These are phyloP conservation scores for Odontamblyopus rebecca DNA, from an alignment of 2,797 vertebrate species.

Conservation along the genomic window DNA sequence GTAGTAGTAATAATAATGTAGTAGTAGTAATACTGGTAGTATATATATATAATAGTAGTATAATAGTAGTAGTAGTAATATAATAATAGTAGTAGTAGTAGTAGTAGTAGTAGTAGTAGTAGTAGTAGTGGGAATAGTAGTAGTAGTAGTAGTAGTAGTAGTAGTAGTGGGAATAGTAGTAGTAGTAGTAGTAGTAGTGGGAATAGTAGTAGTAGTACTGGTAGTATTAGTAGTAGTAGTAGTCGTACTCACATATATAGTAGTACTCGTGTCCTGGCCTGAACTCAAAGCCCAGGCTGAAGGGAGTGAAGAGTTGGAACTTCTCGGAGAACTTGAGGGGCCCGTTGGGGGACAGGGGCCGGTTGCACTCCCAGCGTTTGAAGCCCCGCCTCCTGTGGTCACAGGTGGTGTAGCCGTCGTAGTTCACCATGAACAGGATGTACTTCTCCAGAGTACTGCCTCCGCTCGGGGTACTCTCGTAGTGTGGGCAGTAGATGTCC, in stretches of 20 bases:
- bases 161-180: no score
- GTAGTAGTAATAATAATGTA: no score
- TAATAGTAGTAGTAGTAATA: no score
- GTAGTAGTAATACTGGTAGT: no score
- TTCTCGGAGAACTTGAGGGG: slow-evolving; percentile 96
- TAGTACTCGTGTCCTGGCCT: slow-evolving; percentile 93
- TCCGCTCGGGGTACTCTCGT: slow-evolving; percentile 74
- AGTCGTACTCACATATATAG: slow-evolving; percentile 89
- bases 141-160: not conserved
- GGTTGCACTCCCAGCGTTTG: slow-evolving; percentile 96
- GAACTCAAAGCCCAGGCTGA: slow-evolving; percentile 96
- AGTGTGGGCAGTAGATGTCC: slow-evolving; percentile 96
- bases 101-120: not conserved
- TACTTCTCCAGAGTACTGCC: slow-evolving; percentile 85
- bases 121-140: not conserved
- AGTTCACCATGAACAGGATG: slow-evolving; percentile 94
- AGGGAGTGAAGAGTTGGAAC: slow-evolving; percentile 97
- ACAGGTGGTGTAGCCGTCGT: slow-evolving; percentile 88
- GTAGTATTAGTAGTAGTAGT: not conserved
- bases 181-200: no score
- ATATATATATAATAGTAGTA: no score
- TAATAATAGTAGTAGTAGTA: no score
- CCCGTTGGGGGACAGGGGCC: slow-evolving; percentile 85
- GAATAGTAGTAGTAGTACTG: no score
- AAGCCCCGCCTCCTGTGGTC: slow-evolving; percentile 89